phyloP scores from a whole-genome alignment of 2,113 vertebrate genomes.

The Atlantisia rogersi region DNA sequence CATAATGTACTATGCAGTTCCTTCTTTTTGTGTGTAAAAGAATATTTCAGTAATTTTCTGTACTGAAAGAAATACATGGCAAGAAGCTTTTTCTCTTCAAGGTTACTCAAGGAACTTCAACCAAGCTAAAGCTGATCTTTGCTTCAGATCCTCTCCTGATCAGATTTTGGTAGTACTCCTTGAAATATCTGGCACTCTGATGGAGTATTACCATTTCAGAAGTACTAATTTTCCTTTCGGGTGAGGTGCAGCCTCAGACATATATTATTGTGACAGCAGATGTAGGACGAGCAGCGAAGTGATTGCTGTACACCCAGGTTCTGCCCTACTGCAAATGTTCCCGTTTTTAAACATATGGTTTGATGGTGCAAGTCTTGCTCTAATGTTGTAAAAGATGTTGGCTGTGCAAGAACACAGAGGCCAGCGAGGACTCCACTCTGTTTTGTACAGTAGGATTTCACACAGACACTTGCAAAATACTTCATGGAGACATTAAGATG shows the following conservation, averaged over 20 bases:
- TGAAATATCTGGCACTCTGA: not conserved
- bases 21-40: not conserved
- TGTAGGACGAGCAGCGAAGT: slow-evolving; percentile 12
- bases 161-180: not conserved
- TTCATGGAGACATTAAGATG: not conserved
- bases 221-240: not conserved
- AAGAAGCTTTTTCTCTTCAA: not conserved
- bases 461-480: not conserved
- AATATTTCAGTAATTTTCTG: not conserved
- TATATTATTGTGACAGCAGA: not conserved
- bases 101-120: not conserved
- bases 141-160: not conserved
- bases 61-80: not conserved
- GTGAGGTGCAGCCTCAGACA: not conserved
- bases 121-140: not conserved
- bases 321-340: not conserved
- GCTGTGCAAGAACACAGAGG: not conserved
- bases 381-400: not conserved
- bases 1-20: not conserved
- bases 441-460: not conserved
- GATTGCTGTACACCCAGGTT: not conserved
- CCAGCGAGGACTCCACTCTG: rapidly evolving
- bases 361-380: not conserved
- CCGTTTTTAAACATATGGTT: not conserved
- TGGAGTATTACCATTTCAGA: not conserved